These are phyloP conservation scores for Callimorpha dominula DNA, from an alignment of 2,888 invertebrate species.

Conservation along the genomic window DNA sequence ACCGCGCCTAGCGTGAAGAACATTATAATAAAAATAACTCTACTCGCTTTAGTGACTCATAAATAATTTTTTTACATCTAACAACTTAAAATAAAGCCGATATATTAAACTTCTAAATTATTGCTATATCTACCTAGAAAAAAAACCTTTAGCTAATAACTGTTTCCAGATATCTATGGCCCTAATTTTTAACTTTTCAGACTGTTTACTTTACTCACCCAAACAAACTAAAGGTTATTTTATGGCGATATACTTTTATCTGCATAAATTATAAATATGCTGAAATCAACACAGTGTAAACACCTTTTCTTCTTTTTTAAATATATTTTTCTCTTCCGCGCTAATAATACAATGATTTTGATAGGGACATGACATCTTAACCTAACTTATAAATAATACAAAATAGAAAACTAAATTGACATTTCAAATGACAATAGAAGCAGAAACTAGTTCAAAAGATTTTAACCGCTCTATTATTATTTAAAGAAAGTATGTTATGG, in stretches of 20 bases:
- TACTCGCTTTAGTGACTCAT: background rate
- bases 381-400: conserved; percentile 52
- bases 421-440: conserved; percentile 18
- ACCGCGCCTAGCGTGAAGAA: background rate
- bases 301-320: conserved; percentile 57
- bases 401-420: conserved; percentile 39
- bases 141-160: background rate
- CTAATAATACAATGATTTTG: conserved; percentile 76
- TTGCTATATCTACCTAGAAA: background rate
- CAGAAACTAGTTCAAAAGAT: conserved; percentile 7
- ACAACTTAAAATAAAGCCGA: background rate
- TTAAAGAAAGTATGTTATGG: background rate
- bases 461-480: background rate
- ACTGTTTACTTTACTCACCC: conserved; percentile 54
- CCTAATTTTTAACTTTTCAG: conserved; percentile 38
- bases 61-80: background rate
- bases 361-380: conserved; percentile 84
- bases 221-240: conserved; percentile 13
- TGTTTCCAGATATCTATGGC: background rate
- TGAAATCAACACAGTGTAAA: conserved; percentile 35
- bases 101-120: background rate
- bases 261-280: background rate
- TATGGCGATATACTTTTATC: conserved; percentile 4
- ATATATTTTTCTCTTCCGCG: conserved; percentile 60
- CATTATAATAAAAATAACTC: background rate